phyloP scores from a whole-genome alignment of 2,113 vertebrate genomes.

The Xiphophorus couchianus region DNA sequence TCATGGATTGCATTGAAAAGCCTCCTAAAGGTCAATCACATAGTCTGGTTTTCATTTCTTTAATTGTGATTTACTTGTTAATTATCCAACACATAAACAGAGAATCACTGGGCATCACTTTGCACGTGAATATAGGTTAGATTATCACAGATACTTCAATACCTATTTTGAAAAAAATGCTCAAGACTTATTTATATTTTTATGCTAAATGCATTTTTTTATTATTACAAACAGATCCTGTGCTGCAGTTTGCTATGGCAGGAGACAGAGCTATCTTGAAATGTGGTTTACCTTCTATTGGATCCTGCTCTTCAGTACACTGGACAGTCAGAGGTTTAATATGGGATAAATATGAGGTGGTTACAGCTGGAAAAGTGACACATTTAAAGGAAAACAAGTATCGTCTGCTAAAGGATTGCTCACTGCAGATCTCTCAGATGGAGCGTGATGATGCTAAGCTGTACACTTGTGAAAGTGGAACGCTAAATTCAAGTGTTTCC shows the following conservation, averaged over 20 bases:
- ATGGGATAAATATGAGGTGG: background rate
- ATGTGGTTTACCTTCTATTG: slow-evolving; percentile 29
- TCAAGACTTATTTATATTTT: too few species aligned
- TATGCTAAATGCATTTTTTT: background rate
- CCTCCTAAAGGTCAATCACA: too few species aligned
- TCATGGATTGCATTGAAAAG: too few species aligned
- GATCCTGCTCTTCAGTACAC: slow-evolving; percentile 48
- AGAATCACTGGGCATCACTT: background rate
- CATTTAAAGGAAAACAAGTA: background rate
- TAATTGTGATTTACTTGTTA: too few species aligned
- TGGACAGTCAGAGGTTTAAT: slow-evolving; percentile 14
- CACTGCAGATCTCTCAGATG: slow-evolving; percentile 48
- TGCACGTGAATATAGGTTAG: background rate
- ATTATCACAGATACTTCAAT: too few species aligned
- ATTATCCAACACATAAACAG: background rate
- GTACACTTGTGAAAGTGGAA: slow-evolving; percentile 47
- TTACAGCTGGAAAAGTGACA: slow-evolving; percentile 36
- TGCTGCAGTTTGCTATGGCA: slow-evolving; percentile 22
- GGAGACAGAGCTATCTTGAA: slow-evolving; percentile 51
- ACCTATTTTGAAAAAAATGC: too few species aligned
- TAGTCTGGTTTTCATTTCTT: too few species aligned
- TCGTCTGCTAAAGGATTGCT: slow-evolving; percentile 43
- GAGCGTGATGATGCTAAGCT: slow-evolving; percentile 13
- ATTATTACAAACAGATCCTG: slow-evolving; percentile 8
- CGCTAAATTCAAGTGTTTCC: slow-evolving; percentile 11